A percentile compares a stretch with the other conserved stretches of the same genome.
phyloP scores from a whole-genome alignment of 2,888 invertebrate genomes.

The Diadegma fenestrale region DNA sequence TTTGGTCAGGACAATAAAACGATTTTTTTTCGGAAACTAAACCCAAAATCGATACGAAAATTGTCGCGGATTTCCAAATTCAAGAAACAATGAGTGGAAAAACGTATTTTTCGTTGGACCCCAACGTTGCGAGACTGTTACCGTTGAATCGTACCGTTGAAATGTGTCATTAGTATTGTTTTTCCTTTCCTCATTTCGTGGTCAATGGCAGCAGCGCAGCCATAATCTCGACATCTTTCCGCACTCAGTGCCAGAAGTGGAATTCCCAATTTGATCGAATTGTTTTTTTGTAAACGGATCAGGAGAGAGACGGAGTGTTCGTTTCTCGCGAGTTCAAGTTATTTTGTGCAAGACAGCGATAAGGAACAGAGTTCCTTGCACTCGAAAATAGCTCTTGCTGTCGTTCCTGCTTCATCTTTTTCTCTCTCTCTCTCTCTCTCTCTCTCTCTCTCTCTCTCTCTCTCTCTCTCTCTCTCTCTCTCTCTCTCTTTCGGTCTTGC shows the following conservation, averaged over 20 bases:
- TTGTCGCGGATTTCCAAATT: too few species aligned
- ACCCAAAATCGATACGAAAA: too few species aligned
- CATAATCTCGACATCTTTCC: conserved; percentile 23
- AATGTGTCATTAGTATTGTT: conserved; percentile 12
- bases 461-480: neutral
- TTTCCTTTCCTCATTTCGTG: conserved; percentile 6
- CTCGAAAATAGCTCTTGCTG: conserved; percentile 14
- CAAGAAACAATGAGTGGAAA: too few species aligned
- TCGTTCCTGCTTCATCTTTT: neutral
- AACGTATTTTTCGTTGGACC: too few species aligned
- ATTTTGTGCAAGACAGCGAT: conserved; percentile 55
- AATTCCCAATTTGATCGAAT: conserved; percentile 50
- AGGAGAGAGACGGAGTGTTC: conserved; percentile 33
- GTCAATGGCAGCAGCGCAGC: conserved; percentile 13
- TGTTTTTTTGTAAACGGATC: conserved; percentile 57
- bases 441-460: neutral
- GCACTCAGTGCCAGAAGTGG: neutral
- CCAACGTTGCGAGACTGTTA: too few species aligned
- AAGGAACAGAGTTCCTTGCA: conserved; percentile 55
- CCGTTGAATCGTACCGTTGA: conserved; percentile 3
- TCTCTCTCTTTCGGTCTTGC: conserved; percentile 7
- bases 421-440: neutral
- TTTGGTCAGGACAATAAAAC: too few species aligned
- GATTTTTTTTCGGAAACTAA: too few species aligned
- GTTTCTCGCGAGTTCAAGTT: conserved; percentile 39